Base-by-base conservation (phyloP, 2,888 invertebrate genomes). In the Tinea pellionella region DNA sequence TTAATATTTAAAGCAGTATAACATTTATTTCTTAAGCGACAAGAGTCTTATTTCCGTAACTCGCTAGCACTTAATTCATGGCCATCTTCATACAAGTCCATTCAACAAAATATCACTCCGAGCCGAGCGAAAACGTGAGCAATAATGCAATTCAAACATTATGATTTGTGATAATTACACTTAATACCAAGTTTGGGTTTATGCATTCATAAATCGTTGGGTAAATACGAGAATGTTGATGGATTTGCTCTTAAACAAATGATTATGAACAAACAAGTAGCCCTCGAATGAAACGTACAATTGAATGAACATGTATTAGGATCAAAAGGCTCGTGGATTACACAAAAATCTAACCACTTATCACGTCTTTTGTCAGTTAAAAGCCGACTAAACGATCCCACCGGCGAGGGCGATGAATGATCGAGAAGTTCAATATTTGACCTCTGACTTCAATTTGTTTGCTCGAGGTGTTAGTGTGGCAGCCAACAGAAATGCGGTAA, bases 341-440 rank as follows among this genome's bases (percentile, higher is more conserved):
- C 75, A 78, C 75, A 76, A 79, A 80, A 77, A 80, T 76, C 76
- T 75, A 75, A 77, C 67, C 80, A 84, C 83, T 87, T 86, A 84
- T 71, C 85, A 77, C 70, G 58, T 80, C 79, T 74, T 82, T 85
- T 85, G 77, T 78, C 73, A 69, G 64, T 68, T 84, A 83, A 86
- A 84, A 85, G 83, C 86, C 83, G 85, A 78, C 72, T 73, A 81
- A 83, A 76, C 79, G 65, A 55, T 55, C 58, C 56, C 62, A 59
- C 58, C 63, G 63, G 65, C 70, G 67, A 70, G 72, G 72, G 69
- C 65, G 69, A 75, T 78, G 84, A 83, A 60, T 61, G 76, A 85
- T 87, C 79, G 12, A 30, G 43, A 41, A 60, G 68, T 67, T 66
- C 75, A 82, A 83, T 84, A 82, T 86, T 86, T 80, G 79, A 55